Conservation (phyloP, 2,113 vertebrate species). For the Connochaetes taurinus region DNA sequence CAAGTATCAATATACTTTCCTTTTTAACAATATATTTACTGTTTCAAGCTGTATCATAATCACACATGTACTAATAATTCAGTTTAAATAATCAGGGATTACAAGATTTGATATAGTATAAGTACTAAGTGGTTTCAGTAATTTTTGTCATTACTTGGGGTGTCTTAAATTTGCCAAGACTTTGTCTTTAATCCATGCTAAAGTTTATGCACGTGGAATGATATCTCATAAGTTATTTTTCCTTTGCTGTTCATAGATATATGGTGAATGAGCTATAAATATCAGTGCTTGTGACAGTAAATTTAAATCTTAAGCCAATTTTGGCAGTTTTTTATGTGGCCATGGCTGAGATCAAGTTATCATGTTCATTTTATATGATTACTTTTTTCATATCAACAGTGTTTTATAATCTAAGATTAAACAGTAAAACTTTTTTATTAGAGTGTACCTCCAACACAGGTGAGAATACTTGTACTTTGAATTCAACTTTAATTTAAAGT, state of each 20-base stretch:
- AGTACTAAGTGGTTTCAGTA: neutral
- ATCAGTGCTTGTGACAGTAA: neutral
- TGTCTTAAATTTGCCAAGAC: neutral
- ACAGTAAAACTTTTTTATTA: conserved; percentile 39
- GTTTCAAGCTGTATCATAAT: neutral
- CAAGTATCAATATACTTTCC: neutral
- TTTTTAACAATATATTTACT: neutral
- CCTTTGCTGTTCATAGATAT: neutral
- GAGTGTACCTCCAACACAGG: neutral
- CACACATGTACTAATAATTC: neutral
- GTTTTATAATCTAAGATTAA: conserved; percentile 47
- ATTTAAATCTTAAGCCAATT: conserved; percentile 3
- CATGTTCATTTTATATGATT: conserved; percentile 16
- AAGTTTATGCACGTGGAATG: neutral
- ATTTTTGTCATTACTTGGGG: neutral
- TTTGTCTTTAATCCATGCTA: neutral
- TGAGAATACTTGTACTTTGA: conserved; percentile 41
- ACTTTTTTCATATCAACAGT: conserved; percentile 1
- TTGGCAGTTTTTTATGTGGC: neutral
- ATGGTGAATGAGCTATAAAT: neutral
- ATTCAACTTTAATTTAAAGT: conserved; percentile 40
- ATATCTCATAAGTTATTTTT: neutral
- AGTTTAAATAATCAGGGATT: neutral
- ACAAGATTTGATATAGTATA: neutral
- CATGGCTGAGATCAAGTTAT: neutral